A percentile compares a stretch with the other conserved stretches of the same genome.
These are phyloP conservation scores for Adelphocoris suturalis DNA, from an alignment of 2,888 invertebrate species.

Conservation along the genomic window DNA sequence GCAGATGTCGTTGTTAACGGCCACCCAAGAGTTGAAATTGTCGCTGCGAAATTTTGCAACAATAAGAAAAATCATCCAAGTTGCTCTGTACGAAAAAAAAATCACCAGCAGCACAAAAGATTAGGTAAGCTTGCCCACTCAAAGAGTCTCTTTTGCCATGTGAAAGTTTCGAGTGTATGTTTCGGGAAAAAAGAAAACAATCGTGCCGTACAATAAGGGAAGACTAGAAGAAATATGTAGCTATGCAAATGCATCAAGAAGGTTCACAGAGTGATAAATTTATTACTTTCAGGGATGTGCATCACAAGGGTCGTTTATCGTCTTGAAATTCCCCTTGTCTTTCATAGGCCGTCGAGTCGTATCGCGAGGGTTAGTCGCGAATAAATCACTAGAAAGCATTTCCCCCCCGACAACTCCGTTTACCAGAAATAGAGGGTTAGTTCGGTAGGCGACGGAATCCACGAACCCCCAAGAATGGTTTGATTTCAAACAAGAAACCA, in stretches of 20 bases:
- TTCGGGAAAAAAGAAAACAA: background rate
- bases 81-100: background rate
- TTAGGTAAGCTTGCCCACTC: background rate
- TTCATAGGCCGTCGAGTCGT: slow-evolving; percentile 19
- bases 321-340: slow-evolving; percentile 39
- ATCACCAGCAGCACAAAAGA: background rate
- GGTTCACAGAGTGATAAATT: background rate
- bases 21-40: no score
- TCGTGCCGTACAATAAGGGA: background rate
- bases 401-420: slow-evolving; percentile 20
- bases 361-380: slow-evolving; percentile 22
- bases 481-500: no score
- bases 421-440: slow-evolving; percentile 15
- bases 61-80: no score
- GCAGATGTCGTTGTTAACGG: no score
- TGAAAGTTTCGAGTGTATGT: background rate
- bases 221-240: slow-evolving; percentile 25
- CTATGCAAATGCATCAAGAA: slow-evolving; percentile 24
- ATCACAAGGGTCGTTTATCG: slow-evolving; percentile 29
- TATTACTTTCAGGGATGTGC: slow-evolving; percentile 9
- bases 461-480: no score
- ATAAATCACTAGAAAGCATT: slow-evolving; percentile 26
- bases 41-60: no score
- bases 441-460: no score
- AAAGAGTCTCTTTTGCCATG: background rate